A percentile compares a stretch with the other conserved stretches of the same genome.
Conservation (phyloP, 2,113 vertebrate genomes). For the Ictalurus furcatus region DNA sequence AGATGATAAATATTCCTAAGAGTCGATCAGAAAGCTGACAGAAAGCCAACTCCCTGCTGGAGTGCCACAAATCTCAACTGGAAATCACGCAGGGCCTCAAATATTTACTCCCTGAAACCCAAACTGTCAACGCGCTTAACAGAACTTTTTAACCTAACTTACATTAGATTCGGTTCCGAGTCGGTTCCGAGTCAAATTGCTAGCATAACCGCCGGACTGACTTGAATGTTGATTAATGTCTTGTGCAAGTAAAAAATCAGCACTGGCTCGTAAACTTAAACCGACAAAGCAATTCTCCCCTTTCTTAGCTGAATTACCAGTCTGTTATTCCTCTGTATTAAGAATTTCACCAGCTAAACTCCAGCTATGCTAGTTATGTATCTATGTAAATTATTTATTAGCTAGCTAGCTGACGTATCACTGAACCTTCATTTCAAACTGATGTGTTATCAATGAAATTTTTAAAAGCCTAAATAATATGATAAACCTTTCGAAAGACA, state of each 20-base stretch:
- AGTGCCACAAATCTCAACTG: background rate
- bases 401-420: background rate
- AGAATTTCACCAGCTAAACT: background rate
- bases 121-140: background rate
- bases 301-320: background rate
- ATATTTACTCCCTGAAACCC: background rate
- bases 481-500: background rate
- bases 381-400: background rate
- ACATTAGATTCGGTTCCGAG: background rate
- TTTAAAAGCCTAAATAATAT: background rate
- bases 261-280: background rate
- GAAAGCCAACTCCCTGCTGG: background rate
- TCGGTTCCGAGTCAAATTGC: background rate
- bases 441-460: background rate
- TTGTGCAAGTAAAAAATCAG: background rate
- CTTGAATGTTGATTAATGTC: background rate
- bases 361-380: background rate
- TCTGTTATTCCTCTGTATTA: background rate
- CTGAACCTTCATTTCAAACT: background rate
- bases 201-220: background rate
- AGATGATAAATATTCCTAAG: background rate
- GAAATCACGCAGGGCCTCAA: slow-evolving; percentile 24
- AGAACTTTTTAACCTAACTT: no score
- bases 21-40: background rate
- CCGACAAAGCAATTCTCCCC: background rate